Evolutionary conservation across 2,113 vertebrate genomes (phyloP).

Genomic region (Dromiciops gliroides): DNA sequence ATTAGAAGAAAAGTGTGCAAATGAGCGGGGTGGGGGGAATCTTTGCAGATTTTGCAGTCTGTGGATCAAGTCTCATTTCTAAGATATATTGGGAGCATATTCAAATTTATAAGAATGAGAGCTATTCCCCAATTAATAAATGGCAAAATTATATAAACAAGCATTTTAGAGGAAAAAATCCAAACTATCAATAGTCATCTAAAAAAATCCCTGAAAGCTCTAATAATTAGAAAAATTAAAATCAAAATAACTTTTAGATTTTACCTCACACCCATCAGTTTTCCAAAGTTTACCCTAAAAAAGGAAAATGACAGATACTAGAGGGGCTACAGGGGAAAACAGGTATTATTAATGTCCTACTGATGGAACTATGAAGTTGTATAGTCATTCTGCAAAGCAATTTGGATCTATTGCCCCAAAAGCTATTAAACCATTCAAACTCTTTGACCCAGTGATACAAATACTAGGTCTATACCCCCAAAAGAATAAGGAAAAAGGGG

Average conservation of each 20-base stretch:
- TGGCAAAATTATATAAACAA: not conserved
- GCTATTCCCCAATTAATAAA: not conserved
- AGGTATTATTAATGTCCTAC: not conserved
- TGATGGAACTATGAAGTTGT: not conserved
- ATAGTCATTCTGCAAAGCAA: not conserved
- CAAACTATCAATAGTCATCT: not conserved
- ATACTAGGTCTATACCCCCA: not conserved
- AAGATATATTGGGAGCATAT: not conserved
- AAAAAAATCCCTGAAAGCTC: not conserved
- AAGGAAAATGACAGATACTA: not conserved
- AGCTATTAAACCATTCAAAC: not conserved
- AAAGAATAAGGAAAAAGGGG: not conserved
- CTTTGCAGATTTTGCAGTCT: not conserved
- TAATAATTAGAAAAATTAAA: not conserved
- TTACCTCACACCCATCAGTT: not conserved
- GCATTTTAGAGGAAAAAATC: not conserved
- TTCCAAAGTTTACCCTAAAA: not conserved
- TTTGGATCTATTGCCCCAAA: not conserved
- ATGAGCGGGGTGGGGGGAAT: not conserved
- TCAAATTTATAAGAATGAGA: not conserved
- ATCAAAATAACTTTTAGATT: not conserved
- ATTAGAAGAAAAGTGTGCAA: not conserved
- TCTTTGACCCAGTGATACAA: not conserved
- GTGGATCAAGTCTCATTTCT: not conserved
- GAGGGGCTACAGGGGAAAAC: not conserved